phyloP scores from a whole-genome alignment of 1,140 invertebrate genomes.

The Luehdorfia chinensis region DNA sequence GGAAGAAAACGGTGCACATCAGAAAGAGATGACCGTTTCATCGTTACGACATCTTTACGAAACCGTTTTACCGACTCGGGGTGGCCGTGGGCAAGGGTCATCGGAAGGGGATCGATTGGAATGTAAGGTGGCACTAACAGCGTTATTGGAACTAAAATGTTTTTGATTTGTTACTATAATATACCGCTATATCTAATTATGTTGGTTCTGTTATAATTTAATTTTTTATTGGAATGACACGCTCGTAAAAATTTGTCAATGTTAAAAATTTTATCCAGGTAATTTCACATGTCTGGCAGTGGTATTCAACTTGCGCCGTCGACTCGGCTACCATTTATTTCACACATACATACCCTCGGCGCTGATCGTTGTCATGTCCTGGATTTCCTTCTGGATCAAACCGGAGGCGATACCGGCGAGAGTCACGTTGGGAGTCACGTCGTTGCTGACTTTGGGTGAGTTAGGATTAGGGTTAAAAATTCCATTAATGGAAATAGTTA shows the following conservation, averaged over 20 bases:
- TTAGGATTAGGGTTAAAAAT: background rate
- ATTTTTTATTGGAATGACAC: no score
- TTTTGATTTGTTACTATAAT: background rate
- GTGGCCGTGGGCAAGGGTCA: no score
- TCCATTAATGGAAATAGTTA: no score
- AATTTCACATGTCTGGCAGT: constrained; percentile 93
- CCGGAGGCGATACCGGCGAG: constrained; percentile 91
- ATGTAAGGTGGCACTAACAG: no score
- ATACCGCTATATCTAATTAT: no score
- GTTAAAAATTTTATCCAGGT: constrained; percentile 78
- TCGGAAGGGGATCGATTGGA: no score
- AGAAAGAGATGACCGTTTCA: no score
- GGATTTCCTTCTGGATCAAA: constrained; percentile 96
- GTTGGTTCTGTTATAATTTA: no score
- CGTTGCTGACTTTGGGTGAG: constrained; percentile 87
- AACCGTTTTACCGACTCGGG: no score
- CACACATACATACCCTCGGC: constrained; percentile 95
- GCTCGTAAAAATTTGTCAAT: no score
- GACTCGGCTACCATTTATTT: constrained; percentile 91
- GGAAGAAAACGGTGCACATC: no score
- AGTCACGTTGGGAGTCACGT: constrained; percentile 90
- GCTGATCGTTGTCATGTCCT: constrained; percentile 94
- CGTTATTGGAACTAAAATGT: background rate
- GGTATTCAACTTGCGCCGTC: constrained; percentile 88
- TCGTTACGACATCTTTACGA: no score